Base-by-base conservation (phyloP, 2,888 invertebrate genomes). In the Rosalia funebris region DNA sequence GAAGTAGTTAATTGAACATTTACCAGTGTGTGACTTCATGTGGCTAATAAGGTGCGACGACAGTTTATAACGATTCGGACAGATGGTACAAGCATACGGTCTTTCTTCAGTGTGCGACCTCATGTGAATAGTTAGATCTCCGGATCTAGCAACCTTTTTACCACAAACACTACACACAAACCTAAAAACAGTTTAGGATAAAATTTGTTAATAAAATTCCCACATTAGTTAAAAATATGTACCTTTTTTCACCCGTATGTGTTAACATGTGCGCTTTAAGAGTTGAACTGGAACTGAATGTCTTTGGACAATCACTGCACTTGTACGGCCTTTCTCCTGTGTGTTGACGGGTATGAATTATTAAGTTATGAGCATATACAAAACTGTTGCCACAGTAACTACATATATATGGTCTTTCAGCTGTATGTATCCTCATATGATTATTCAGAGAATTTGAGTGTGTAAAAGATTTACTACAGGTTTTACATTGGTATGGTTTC, bases 1-100 rank as follows among this genome's bases (percentile, higher is more conserved):
- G n/a, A n/a, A n/a, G n/a, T n/a, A n/a, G n/a, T n/a, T n/a, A n/a
- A n/a, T n/a, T n/a, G n/a, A n/a, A n/a, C n/a, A n/a, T n/a, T 56
- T 62, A 76, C 77, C 77, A 62, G 76, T 77, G 57, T 77, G 78
- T 2, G 71, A 69, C 68, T 75, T 78, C 72, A 77, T 75, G 48
- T 78, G 78, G 2, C 72, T 72, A 0, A 70, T 69, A 34, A 79
- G 65, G 69, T 79, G 77, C 32, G 77, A 75, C 1, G 78, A 76
- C 76, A 77, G 77, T 41, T 74, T 70, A 53, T 77, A 79, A 2
- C 70, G 63, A 62, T 77, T 78, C 7, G 70, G 61, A 56, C 78
- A 78, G 15, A 77, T 41, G 10, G 62, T 65, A 57, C 78, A 78
- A n/a, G 64, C 63, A 57, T 77, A 78, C 1, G 76, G 77, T 52